Base-by-base conservation (phyloP, 2,888 invertebrate genomes). In the Yponomeuta evonymella region DNA sequence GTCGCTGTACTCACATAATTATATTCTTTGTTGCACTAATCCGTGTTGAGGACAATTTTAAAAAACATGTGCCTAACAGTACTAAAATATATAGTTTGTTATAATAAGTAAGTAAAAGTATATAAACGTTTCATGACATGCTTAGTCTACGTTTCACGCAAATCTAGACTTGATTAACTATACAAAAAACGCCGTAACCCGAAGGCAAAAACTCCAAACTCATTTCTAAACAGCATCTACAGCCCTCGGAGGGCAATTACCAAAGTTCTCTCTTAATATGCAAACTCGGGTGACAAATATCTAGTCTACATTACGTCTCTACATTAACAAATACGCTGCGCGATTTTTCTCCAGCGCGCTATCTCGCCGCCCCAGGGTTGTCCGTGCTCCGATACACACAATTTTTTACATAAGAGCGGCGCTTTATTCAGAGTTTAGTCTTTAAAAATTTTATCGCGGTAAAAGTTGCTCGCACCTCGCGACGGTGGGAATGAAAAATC, bases 371-470 rank as follows among this genome's bases (percentile, higher is more conserved):
- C 88, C 74, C 90, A 87, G 89, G 90, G 87, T 82, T 71, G 77
- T 75, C 79, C 79, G 80, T 76, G 79, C 80, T 81, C 81, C 84
- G 89, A 88, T 90, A 91, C 86, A 91, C 86, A 91, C 90, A 89
- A 90, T 91, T 90, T 92, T 91, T 91, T 89, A 70, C 66, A 58
- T 36, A 48, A 43, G 29, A 90, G 83, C 79, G 81, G n/a, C 84
- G 89, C 90, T 89, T 90, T 90, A 87, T 80, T 80, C 82, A 79
- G 79, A 58, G 51, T 58, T 58, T 15, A 58, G 51, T 58, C 51
- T 58, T 58, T 58, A 58, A 58, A 58, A 58, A 58, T 58, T 58
- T 58, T 58, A 58, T 58, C 51, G 51, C 51, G 51, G 79, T 78
- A 79, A 81, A 84, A 89, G 83, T 87, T 84, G 85, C 78, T 88